Evolutionary conservation across 1,140 invertebrate species (phyloP).

Genomic region (Drosophila mayri): DNA sequence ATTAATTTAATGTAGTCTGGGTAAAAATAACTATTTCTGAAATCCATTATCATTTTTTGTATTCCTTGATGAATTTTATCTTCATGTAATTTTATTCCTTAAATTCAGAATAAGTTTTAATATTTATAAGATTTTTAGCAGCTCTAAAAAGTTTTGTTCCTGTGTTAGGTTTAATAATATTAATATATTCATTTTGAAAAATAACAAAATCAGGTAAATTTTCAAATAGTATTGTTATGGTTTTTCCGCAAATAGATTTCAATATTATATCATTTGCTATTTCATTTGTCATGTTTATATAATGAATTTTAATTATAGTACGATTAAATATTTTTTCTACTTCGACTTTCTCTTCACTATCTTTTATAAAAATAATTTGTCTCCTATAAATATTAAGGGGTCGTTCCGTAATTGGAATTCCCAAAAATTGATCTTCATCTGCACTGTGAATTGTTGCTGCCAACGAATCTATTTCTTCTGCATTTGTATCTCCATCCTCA

Average conservation of each 20-base stretch:
- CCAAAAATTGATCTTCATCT: too few species aligned
- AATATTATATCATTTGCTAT: neutral
- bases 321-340: neutral
- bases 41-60: neutral
- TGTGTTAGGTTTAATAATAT: neutral
- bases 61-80: conserved; percentile 1
- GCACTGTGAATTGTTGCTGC: too few species aligned
- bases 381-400: too few species aligned
- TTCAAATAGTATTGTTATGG: neutral
- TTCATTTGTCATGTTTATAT: neutral
- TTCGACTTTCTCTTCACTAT: neutral
- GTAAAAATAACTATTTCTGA: neutral
- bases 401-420: too few species aligned
- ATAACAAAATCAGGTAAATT: neutral
- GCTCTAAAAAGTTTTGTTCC: neutral
- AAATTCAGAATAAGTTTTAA: conserved; percentile 5
- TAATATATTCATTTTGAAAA: too few species aligned
- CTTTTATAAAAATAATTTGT: neutral
- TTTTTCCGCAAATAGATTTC: conserved; percentile 7
- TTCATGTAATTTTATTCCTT: neutral
- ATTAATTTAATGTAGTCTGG: neutral
- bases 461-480: too few species aligned
- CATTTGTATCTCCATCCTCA: too few species aligned
- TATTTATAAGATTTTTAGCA: neutral
- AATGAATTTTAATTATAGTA: neutral